phyloP scores from a whole-genome alignment of 2,113 vertebrate species.

The Heloderma charlesbogerti region DNA sequence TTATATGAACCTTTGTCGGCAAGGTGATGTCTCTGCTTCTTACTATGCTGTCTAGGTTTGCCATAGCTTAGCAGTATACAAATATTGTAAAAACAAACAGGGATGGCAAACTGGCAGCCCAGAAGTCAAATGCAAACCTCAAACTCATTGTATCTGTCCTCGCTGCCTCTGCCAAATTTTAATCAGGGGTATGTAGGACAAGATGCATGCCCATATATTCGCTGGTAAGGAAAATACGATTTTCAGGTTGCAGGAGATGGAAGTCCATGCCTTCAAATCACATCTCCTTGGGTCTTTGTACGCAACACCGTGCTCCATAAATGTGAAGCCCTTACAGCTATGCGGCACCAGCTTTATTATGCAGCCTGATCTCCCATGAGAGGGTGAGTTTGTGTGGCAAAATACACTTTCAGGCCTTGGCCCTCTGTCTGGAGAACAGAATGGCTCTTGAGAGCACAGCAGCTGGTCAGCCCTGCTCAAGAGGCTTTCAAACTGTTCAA shows the following conservation, averaged over 20 bases:
- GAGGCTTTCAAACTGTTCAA: neutral
- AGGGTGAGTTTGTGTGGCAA: neutral
- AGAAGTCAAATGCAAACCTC: neutral
- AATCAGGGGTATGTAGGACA: too few species aligned
- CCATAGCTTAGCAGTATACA: too few species aligned
- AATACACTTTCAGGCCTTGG: neutral
- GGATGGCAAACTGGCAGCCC: neutral
- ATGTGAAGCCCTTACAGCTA: neutral
- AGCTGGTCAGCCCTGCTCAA: neutral
- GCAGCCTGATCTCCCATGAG: too few species aligned
- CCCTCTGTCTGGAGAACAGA: neutral
- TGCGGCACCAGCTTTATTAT: neutral
- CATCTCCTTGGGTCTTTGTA: neutral
- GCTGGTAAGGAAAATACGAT: too few species aligned
- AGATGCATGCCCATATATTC: too few species aligned
- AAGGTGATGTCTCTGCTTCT: too few species aligned
- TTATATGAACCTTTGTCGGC: too few species aligned
- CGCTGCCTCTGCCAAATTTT: too few species aligned
- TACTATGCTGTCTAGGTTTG: too few species aligned
- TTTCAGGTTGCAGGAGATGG: neutral
- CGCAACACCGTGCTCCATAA: neutral
- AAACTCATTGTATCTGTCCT: too few species aligned
- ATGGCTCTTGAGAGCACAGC: neutral
- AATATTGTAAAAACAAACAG: too few species aligned
- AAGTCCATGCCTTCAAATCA: neutral